Percentiles rank a stretch among this genome's conserved stretches.
These are phyloP conservation scores for Cyclura pinguis DNA, from an alignment of 2,797 vertebrate genomes.

Conservation along the genomic window DNA sequence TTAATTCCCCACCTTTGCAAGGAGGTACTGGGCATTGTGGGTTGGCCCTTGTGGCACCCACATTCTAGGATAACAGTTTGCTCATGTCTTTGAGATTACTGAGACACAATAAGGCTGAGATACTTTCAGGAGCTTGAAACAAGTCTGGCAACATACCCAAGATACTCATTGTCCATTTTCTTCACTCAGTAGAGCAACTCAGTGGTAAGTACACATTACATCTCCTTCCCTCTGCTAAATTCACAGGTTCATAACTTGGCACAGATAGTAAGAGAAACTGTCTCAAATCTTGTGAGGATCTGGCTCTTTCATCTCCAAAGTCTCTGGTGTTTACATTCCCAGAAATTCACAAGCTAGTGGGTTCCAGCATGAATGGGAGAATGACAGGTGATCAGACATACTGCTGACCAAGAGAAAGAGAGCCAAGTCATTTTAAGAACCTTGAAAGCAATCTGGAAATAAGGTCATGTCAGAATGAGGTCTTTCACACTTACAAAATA, in stretches of 20 bases:
- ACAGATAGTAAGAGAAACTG: not conserved
- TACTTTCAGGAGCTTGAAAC: not conserved
- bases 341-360: slow-evolving; percentile 11
- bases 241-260: not conserved
- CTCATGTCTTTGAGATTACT: not conserved
- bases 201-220: not conserved
- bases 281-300: not conserved
- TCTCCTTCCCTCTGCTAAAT: not conserved
- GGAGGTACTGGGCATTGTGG: no score
- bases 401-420: slow-evolving; percentile 30
- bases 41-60: no score
- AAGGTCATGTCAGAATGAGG: slow-evolving; percentile 34
- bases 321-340: slow-evolving; percentile 23
- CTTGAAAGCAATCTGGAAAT: slow-evolving; percentile 28
- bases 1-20: no score
- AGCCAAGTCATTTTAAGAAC: slow-evolving; percentile 3
- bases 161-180: not conserved
- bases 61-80: no score
- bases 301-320: not conserved
- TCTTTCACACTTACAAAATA: slow-evolving; percentile 24
- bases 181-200: not conserved
- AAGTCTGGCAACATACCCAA: not conserved
- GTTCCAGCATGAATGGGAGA: slow-evolving; percentile 5
- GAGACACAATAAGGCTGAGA: not conserved
- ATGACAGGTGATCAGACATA: slow-evolving; percentile 31